These are phyloP conservation scores for Bombylius discolor DNA, from an alignment of 2,888 invertebrate genomes.

Conservation along the genomic window DNA sequence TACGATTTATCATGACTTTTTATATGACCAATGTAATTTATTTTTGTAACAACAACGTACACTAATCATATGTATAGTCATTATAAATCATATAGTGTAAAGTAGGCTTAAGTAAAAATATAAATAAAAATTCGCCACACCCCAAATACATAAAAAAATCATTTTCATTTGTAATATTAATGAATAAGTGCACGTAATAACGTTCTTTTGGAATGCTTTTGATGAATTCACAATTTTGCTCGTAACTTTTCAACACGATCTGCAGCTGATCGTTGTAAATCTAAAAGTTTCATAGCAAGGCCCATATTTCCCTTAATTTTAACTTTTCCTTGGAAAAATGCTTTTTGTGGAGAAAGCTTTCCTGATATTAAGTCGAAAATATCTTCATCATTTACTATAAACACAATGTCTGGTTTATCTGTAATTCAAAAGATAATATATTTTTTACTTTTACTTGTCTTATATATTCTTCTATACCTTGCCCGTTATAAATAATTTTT, in stretches of 20 bases:
- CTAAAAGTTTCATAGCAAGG: constrained; percentile 84
- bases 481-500: constrained; percentile 66
- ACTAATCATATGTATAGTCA: no score
- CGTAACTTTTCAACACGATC: constrained; percentile 59
- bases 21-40: no score
- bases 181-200: no score
- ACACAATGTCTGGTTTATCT: constrained; percentile 81
- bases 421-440: not conserved
- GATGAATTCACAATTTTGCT: constrained; percentile 54
- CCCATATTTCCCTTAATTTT: constrained; percentile 97
- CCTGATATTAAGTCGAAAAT: constrained; percentile 79
- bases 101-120: no score
- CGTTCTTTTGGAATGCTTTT: not conserved
- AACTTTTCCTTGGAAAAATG: constrained; percentile 91
- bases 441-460: not conserved
- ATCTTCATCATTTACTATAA: constrained; percentile 80
- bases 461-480: constrained; percentile 18
- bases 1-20: no score
- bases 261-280: constrained; percentile 62
- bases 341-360: constrained; percentile 87
- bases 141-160: no score
- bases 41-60: no score
- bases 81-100: no score
- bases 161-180: no score
- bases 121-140: no score